These are phyloP conservation scores for Acleris laterana DNA, from an alignment of 2,888 invertebrate species.

Conservation along the genomic window DNA sequence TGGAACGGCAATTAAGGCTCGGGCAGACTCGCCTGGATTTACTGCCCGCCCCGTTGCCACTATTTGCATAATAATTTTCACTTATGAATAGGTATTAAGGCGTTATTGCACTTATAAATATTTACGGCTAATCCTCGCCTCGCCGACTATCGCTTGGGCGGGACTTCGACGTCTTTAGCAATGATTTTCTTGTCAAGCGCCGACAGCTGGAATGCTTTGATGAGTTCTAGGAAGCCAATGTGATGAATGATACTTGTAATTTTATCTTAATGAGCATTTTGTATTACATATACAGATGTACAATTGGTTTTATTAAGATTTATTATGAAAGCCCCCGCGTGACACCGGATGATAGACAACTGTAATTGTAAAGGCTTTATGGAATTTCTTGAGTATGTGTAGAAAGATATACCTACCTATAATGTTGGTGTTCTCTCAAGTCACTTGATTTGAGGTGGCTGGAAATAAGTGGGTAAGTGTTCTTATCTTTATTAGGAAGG, in stretches of 20 bases:
- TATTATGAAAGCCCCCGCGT: conserved; percentile 11
- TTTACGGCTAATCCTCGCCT: conserved; percentile 64
- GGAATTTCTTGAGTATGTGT: not conserved
- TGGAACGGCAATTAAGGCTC: conserved; percentile 65
- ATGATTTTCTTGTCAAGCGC: conserved; percentile 71
- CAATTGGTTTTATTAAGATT: conserved; percentile 49
- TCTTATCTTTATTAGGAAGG: too few relatives aligned
- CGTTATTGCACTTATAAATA: conserved; percentile 82
- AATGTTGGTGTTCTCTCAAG: too few relatives aligned
- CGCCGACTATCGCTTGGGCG: conserved; percentile 61
- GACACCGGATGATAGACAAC: conserved; percentile 6
- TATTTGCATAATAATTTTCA: conserved; percentile 84
- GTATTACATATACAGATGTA: conserved; percentile 50
- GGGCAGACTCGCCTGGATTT: conserved; percentile 63
- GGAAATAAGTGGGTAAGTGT: too few relatives aligned
- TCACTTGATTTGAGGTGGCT: too few relatives aligned
- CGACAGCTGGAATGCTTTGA: conserved; percentile 65
- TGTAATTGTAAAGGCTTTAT: conserved; percentile 11
- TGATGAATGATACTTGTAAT: conserved; percentile 68
- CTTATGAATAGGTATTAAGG: conserved; percentile 83
- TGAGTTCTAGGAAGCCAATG: conserved; percentile 58
- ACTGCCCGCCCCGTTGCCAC: conserved; percentile 71
- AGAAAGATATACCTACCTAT: too few relatives aligned
- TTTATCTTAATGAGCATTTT: conserved; percentile 66
- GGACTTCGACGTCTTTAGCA: conserved; percentile 52